Conservation (phyloP, 2,888 invertebrate genomes). For the Rotaria socialis region DNA sequence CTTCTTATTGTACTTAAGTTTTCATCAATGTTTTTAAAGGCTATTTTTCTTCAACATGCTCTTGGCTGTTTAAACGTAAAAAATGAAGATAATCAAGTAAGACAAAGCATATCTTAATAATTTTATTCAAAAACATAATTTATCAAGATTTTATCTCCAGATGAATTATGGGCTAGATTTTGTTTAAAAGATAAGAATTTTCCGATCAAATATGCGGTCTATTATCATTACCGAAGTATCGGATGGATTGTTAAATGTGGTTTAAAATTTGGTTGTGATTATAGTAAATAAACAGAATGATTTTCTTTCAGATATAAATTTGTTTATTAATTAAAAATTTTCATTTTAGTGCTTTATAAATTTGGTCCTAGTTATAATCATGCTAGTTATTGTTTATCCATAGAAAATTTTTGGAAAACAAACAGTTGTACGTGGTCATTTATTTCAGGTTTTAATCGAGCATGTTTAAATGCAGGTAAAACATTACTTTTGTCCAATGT, state of each 20-base stretch:
- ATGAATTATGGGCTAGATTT: slow-evolving; percentile 39
- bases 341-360: neutral
- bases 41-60: slow-evolving; percentile 1
- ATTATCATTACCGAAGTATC: slow-evolving; percentile 78
- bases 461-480: slow-evolving; percentile 9
- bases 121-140: neutral
- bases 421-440: slow-evolving; percentile 27
- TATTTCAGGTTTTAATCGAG: slow-evolving; percentile 1
- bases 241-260: slow-evolving; percentile 85
- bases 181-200: slow-evolving; percentile 49
- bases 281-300: neutral
- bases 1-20: no score
- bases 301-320: no score
- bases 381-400: slow-evolving; percentile 9
- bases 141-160: neutral
- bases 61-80: neutral
- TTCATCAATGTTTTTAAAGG: neutral
- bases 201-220: slow-evolving; percentile 67
- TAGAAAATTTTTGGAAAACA: slow-evolving; percentile 8
- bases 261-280: slow-evolving; percentile 71
- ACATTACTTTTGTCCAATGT: neutral
- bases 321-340: neutral
- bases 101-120: no score
- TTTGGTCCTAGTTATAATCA: slow-evolving; percentile 2
- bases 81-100: slow-evolving; percentile 1